phyloP scores from a whole-genome alignment of 2,888 invertebrate genomes.

The Brachyptera risi region DNA sequence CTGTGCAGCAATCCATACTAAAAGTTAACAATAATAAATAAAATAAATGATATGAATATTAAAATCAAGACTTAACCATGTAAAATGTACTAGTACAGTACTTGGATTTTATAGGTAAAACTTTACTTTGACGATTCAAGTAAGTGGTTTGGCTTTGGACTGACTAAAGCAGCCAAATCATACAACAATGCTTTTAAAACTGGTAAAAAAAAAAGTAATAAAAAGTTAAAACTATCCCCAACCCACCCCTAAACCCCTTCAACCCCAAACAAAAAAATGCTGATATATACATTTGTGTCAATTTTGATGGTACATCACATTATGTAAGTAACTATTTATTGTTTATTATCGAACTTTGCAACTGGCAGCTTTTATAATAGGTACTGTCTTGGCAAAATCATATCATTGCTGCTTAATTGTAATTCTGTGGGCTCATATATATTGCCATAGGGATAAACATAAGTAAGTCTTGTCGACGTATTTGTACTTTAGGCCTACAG shows the following conservation, averaged over 20 bases:
- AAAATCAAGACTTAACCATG: neutral
- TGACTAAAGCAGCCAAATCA: conserved; percentile 12
- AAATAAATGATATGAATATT: neutral
- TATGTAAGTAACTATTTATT: neutral
- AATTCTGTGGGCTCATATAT: too few species aligned
- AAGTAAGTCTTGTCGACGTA: too few species aligned
- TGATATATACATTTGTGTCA: neutral
- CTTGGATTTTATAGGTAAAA: neutral
- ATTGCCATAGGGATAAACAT: too few species aligned
- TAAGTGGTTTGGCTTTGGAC: neutral
- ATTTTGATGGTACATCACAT: conserved; percentile 20
- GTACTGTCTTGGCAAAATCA: neutral
- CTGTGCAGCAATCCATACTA: neutral
- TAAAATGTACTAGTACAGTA: neutral
- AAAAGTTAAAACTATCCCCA: conserved; percentile 1
- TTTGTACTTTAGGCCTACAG: too few species aligned
- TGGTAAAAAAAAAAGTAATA: conserved; percentile 1
- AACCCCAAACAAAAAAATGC: neutral
- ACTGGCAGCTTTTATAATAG: neutral
- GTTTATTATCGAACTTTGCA: neutral
- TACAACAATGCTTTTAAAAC: conserved; percentile 24
- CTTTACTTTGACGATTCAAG: neutral
- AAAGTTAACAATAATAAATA: neutral
- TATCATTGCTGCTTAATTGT: neutral
- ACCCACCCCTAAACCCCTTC: neutral